Conservation (phyloP, 2,888 invertebrate species). For the Macrophya annulata region DNA sequence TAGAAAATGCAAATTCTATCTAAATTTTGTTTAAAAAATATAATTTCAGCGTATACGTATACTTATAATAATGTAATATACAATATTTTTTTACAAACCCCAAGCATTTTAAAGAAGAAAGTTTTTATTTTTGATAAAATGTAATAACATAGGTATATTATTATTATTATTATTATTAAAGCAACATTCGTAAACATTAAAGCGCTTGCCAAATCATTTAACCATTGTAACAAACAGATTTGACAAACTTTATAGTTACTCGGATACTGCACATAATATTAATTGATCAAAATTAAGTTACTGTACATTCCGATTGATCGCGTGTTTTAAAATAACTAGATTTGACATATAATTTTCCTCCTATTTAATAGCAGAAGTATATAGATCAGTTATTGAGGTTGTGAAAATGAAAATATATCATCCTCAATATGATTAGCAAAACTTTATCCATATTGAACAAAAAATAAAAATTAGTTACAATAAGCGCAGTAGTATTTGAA, state of each 20-base stretch:
- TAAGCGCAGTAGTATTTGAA: neutral
- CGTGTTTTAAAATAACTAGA: neutral
- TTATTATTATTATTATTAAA: neutral
- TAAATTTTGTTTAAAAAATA: constrained; percentile 45
- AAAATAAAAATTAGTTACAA: neutral
- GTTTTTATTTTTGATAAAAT: constrained; percentile 30
- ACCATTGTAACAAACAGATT: constrained; percentile 31
- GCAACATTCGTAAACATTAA: constrained; percentile 24
- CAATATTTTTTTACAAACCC: constrained; percentile 44
- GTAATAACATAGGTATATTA: neutral
- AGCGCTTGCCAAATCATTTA: constrained; percentile 26
- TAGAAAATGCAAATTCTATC: constrained; percentile 35
- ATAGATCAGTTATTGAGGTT: neutral
- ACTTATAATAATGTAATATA: constrained; percentile 38
- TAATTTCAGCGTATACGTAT: constrained; percentile 44
- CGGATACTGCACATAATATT: constrained; percentile 5
- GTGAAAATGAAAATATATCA: neutral
- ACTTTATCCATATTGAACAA: neutral
- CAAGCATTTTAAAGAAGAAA: constrained; percentile 5
- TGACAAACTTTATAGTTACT: constrained; percentile 20
- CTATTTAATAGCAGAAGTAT: neutral
- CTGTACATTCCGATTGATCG: neutral
- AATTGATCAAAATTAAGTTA: neutral
- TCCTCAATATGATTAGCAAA: neutral
- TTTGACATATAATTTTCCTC: neutral